phyloP scores from a whole-genome alignment of 2,888 invertebrate species.

The Palloptera scutellata region DNA sequence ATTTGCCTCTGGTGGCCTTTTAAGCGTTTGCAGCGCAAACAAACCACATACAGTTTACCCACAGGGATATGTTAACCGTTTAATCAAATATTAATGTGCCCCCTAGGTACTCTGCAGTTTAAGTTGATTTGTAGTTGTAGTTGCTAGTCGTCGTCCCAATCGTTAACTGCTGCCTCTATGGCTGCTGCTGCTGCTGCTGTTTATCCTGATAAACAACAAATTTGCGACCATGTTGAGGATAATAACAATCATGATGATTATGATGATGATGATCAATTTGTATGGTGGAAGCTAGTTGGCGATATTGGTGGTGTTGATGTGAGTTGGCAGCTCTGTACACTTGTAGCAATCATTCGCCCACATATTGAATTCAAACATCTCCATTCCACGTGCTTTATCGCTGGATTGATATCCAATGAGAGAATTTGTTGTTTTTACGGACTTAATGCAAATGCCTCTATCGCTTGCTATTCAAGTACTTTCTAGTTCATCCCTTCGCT shows the following conservation, averaged over 20 bases:
- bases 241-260: background rate
- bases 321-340: background rate
- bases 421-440: no score
- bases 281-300: background rate
- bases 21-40: conserved; percentile 11
- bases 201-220: background rate
- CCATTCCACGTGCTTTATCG: background rate
- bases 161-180: background rate
- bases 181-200: background rate
- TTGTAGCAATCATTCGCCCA: background rate
- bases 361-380: background rate
- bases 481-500: no score
- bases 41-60: conserved; percentile 7
- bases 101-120: background rate
- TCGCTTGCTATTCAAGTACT: no score
- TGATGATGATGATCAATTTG: background rate
- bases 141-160: background rate
- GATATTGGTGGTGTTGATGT: background rate
- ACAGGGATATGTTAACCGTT: conserved; percentile 27
- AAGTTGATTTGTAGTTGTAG: no score
- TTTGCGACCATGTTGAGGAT: no score
- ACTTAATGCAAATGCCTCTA: no score
- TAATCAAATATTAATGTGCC: conserved; percentile 30
- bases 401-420: no score
- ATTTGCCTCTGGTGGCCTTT: conserved; percentile 17